Evolutionary conservation across 2,888 invertebrate species (phyloP).

Genomic region (Psylliodes chrysocephalus): DNA sequence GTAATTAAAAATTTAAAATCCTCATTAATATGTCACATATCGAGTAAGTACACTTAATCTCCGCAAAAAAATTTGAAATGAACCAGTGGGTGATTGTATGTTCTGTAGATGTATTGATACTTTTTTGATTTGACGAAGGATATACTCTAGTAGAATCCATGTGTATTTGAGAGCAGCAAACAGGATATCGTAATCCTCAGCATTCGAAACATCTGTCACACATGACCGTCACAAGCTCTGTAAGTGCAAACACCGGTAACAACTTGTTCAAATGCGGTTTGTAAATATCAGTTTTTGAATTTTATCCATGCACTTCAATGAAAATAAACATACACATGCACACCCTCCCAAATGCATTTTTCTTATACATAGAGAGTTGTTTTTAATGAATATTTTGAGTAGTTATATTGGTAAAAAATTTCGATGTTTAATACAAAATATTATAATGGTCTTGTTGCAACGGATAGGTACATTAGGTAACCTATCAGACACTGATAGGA

Average conservation of each 20-base stretch:
- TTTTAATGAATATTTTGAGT: no score
- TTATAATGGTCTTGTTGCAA: no score
- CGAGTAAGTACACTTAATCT: background rate
- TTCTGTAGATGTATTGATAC: background rate
- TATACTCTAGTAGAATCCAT: background rate
- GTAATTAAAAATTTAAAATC: no score
- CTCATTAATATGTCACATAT: background rate
- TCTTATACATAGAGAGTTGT: no score
- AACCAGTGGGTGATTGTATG: background rate
- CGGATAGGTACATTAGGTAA: no score
- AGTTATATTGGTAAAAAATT: no score
- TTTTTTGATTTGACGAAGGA: conserved; percentile 5
- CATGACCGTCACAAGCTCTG: background rate
- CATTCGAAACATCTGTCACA: background rate
- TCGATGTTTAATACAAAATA: no score
- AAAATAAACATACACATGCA: no score
- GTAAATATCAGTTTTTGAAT: background rate
- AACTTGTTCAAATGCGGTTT: background rate
- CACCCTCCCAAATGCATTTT: no score
- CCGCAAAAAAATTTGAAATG: background rate
- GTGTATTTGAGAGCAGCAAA: conserved; percentile 14
- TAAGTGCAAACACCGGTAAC: conserved; percentile 12
- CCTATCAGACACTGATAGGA: no score
- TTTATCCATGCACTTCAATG: no score
- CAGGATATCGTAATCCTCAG: conserved; percentile 2